Conservation (phyloP, 1,140 invertebrate genomes). For the Aphelenchoides besseyi region DNA sequence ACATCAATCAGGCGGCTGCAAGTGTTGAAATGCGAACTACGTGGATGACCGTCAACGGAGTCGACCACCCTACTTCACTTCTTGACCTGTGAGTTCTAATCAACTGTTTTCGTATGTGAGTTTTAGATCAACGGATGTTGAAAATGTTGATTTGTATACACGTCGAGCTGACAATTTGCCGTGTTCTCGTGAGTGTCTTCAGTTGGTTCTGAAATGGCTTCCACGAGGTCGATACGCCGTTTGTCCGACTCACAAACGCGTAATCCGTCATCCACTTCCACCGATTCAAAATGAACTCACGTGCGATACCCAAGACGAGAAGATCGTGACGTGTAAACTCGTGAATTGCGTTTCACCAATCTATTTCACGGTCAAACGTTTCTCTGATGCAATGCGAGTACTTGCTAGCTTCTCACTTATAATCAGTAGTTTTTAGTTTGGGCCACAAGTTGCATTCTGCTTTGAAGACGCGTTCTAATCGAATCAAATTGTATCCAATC, state of each 20-base stretch:
- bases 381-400: too few relatives aligned
- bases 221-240: not conserved
- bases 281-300: not conserved
- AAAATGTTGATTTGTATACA: not conserved
- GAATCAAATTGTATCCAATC: too few relatives aligned
- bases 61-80: not conserved
- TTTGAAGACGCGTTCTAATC: too few relatives aligned
- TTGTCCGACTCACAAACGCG: not conserved
- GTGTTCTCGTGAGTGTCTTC: not conserved
- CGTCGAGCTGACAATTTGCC: not conserved
- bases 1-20: too few relatives aligned
- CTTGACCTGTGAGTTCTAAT: not conserved
- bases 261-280: not conserved
- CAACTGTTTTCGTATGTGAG: not conserved
- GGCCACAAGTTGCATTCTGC: too few relatives aligned
- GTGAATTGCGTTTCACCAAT: not conserved
- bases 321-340: not conserved
- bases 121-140: not conserved
- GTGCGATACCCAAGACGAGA: not conserved
- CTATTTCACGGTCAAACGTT: not conserved
- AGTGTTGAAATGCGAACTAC: not conserved
- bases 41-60: not conserved
- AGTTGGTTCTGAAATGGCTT: not conserved
- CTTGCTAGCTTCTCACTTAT: too few relatives aligned
- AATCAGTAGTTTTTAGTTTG: too few relatives aligned